Conservation (phyloP, 2,797 vertebrate genomes). For the Coilia nasus region DNA sequence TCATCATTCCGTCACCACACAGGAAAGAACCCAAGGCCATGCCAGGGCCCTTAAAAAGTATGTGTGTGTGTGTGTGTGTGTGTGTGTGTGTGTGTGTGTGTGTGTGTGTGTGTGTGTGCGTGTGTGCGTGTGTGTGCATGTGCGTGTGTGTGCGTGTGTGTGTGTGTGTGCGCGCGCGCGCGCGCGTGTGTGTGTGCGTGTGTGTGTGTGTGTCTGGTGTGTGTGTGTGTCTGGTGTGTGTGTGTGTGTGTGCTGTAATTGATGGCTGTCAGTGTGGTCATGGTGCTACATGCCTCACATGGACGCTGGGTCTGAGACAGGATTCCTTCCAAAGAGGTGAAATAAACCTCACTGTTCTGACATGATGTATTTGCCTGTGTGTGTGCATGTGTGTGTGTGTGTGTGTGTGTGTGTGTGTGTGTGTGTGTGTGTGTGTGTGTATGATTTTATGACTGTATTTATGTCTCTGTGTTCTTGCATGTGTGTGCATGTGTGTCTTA, state of each 20-base stretch:
- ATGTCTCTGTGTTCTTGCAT: no score
- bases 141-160: background rate
- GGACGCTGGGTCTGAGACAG: background rate
- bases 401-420: background rate
- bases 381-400: background rate
- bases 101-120: background rate
- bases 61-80: background rate
- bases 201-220: background rate
- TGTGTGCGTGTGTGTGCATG: background rate
- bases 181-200: background rate
- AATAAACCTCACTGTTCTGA: background rate
- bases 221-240: background rate
- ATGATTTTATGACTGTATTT: background rate
- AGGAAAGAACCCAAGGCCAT: no score
- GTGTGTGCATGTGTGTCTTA: no score
- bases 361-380: background rate
- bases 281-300: constrained; percentile 26
- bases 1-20: no score
- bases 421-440: background rate
- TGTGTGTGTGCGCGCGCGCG: background rate
- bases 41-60: no score
- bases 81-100: background rate
- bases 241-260: constrained; percentile 6
- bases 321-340: background rate
- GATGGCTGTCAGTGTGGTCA: constrained; percentile 12